Evolutionary conservation across 2,113 vertebrate genomes (phyloP), one percentile per base, ranked within the genome.

Genomic region (Gavialis gangeticus): DNA sequence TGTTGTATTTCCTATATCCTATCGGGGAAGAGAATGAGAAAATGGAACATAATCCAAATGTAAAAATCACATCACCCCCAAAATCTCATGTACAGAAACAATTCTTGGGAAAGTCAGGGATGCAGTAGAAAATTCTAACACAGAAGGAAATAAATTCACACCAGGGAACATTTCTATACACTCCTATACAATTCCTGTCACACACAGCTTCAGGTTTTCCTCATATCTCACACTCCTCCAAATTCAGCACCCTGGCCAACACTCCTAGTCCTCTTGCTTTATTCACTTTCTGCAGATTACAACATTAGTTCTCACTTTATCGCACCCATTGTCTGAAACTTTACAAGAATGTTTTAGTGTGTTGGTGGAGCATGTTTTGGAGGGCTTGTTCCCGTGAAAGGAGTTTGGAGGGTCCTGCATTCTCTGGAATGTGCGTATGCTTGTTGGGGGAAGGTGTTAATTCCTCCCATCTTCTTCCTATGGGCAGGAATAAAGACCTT

Each of bases 121-220:
- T 21, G 34, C 71, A 56, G 75, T 0, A 56, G 57, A 73, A 28
- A 59, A 22, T 73, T 24, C 18, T 0, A 24, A 82, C 54, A 8
- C 17, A 21, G 62, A 58, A 57, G 76, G 37, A 62, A 56, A 15
- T 3, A 2, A 28, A 75, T 15, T 16, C 4, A 0, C 64, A 22
- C 56, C 0, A 5, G 11, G n/a, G 63, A 55, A 67, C 10, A 1
- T 11, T 58, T 37, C 17, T 58, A 13, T 3, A 3, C 5, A 8
- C 10, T 1, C 13, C 37, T 4, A 3, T 6, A 0, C 1, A 13
- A 25, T 24, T 69, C 28, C 34, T 34, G 54, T 57, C 14, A 16
- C 54, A 69, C 10, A 58, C 17, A 58, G 58, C 63, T 30, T 9
- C 17, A 4, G 4, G 27, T 66, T 69, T 57, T 30, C 63, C 55